Evolutionary conservation across 2,113 vertebrate species (phyloP).

Genomic region (Mustela nigripes): DNA sequence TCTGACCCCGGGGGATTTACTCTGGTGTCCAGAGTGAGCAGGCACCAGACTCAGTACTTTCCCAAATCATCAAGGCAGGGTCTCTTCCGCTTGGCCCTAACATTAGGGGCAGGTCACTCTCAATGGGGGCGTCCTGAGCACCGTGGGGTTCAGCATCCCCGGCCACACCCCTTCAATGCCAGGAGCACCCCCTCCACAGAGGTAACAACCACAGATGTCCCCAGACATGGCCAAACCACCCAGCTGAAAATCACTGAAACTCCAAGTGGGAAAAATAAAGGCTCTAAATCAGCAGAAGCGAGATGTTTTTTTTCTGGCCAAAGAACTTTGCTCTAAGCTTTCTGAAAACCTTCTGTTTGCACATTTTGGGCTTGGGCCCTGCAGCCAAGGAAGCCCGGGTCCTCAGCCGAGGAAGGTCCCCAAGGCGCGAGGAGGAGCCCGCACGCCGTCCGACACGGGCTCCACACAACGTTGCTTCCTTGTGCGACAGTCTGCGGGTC

Average conservation of each 20-base stretch:
- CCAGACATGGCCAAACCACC: not conserved
- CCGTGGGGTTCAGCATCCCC: not conserved
- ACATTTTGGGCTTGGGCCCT: not conserved
- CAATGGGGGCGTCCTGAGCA: not conserved
- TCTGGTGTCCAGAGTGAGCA: not conserved
- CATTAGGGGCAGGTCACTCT: not conserved
- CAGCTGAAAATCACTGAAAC: not conserved
- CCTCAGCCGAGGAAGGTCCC: accelerated
- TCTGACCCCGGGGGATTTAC: not conserved
- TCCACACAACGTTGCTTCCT: too few relatives aligned
- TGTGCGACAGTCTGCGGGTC: accelerated
- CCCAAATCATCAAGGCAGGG: not conserved
- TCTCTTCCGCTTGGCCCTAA: not conserved
- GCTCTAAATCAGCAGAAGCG: not conserved
- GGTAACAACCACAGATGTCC: not conserved
- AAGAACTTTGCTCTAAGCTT: not conserved
- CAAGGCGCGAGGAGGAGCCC: accelerated
- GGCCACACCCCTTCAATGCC: not conserved
- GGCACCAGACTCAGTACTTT: not conserved
- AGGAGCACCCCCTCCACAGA: not conserved
- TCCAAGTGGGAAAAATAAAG: not conserved
- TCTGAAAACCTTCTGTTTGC: not conserved
- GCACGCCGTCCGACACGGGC: not conserved
- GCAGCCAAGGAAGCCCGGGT: not conserved
- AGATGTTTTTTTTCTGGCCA: not conserved